Base-by-base conservation (phyloP, 1,140 invertebrate species). In the Phymorhynchus buccinoides region DNA sequence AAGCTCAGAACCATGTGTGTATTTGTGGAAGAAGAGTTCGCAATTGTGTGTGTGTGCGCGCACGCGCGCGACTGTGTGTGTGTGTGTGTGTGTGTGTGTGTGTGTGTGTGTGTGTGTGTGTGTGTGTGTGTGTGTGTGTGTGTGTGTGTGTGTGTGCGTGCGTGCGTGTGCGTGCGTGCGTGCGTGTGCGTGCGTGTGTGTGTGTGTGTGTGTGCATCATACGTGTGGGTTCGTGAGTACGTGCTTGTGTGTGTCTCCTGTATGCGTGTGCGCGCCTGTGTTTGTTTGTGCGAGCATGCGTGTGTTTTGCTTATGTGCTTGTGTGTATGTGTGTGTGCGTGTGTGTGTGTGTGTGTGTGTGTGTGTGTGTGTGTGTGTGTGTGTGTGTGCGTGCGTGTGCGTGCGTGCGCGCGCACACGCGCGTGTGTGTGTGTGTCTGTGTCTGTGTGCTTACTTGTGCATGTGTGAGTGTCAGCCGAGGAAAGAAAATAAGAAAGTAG, bases 291-390 rank as follows among this genome's bases (percentile, higher is more conserved):
- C 35, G 7, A 16, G 68, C 68, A 30, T 30, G 68, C 68, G 35
- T 12, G 27, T 73, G n/a, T n/a, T n/a, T n/a, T n/a, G 48, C 0
- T 14, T 52, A 18, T 52, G 48, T 18, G 73, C 73, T 9, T 77
- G 35, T 35, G 73, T 77, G n/a, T 77, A 35, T 37, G 32, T 77
- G 73, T 35, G 39, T 3, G 35, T 77, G 73, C 39, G 14, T 77
- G 73, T 77, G 73, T 77, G 35, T 77, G n/a, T 77, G 41, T 42
- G 41, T 77, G 35, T 77, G 73, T 42, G 35, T 77, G 73, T 77
- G 35, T 77, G 73, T 77, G 73, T 77, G 73, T 77, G 41, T 42
- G 41, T 77, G 35, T 77, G 73, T 42, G 35, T 77, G 73, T 77
- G 73, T 77, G 73, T 42, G 41, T 77, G 41, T 77, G 2, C 39